Percentiles rank a stretch among this genome's conserved stretches.
These are phyloP conservation scores for Laspeyria flexula DNA, from an alignment of 2,888 invertebrate genomes.

Conservation along the genomic window DNA sequence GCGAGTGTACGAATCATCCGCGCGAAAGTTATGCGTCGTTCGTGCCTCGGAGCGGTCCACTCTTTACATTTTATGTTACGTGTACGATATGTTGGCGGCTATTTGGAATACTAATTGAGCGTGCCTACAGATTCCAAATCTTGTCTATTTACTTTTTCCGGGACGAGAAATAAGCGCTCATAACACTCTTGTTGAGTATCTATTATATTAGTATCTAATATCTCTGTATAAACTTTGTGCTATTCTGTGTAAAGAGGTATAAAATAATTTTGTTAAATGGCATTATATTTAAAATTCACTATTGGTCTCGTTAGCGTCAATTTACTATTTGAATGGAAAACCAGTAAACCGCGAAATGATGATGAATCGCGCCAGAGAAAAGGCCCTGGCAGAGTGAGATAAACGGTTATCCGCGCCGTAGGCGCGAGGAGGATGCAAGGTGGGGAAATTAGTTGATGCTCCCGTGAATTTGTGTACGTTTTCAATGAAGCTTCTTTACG, in stretches of 20 bases:
- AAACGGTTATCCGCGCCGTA: constrained; percentile 39
- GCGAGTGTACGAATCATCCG: constrained; percentile 55
- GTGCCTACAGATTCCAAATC: constrained; percentile 68
- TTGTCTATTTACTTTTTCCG: constrained; percentile 63
- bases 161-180: constrained; percentile 27
- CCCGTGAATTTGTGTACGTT: constrained; percentile 85
- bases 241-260: background rate
- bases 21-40: constrained; percentile 80
- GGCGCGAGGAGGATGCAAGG: constrained; percentile 61
- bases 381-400: constrained; percentile 71
- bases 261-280: constrained; percentile 32
- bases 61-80: constrained; percentile 83
- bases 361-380: constrained; percentile 81
- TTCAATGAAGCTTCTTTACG: constrained; percentile 85
- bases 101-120: constrained; percentile 85
- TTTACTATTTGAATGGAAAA: constrained; percentile 77
- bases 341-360: constrained; percentile 85
- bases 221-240: background rate
- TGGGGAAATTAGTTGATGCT: constrained; percentile 81
- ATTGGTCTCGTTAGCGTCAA: constrained; percentile 55
- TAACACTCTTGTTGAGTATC: constrained; percentile 37
- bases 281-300: constrained; percentile 43
- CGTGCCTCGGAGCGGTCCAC: constrained; percentile 82
- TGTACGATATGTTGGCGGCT: constrained; percentile 82
- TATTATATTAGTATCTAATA: constrained; percentile 26